Evolutionary conservation across 2,113 vertebrate genomes (phyloP).

Genomic region (Candoia aspera): DNA sequence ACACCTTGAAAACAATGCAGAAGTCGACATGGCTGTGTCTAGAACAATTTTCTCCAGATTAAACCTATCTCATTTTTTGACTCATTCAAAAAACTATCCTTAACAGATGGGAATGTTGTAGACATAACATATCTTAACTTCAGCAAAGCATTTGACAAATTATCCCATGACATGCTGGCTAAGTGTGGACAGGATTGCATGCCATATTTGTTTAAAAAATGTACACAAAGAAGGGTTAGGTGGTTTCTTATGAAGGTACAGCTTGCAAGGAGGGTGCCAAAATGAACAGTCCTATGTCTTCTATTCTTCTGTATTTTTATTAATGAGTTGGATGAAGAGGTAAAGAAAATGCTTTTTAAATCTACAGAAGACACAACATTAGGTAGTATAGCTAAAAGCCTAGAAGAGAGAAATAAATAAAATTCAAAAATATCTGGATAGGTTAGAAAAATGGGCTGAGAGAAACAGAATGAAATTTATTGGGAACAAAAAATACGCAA

Average conservation of each 20-base stretch:
- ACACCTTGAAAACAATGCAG: not conserved
- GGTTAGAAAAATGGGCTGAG: not conserved
- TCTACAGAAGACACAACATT: not conserved
- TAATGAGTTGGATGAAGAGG: not conserved
- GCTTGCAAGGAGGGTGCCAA: not conserved
- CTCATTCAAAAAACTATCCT: not conserved
- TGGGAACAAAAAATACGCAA: not conserved
- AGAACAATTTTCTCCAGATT: not conserved
- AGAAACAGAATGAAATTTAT: not conserved
- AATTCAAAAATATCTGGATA: not conserved
- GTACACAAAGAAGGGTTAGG: not conserved
- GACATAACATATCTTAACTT: not conserved
- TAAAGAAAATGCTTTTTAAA: not conserved
- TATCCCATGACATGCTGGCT: not conserved
- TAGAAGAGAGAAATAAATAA: not conserved
- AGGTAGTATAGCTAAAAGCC: not conserved
- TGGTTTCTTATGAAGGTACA: not conserved
- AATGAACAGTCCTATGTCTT: not conserved
- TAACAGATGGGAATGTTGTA: not conserved
- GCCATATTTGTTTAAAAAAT: not conserved
- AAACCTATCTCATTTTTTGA: not conserved
- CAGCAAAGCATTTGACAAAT: not conserved
- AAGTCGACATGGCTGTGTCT: not conserved
- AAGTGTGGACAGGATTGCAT: not conserved
- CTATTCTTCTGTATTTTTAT: not conserved